Conservation (phyloP, 2,113 vertebrate genomes). For the Epinephelus cyanopodus region DNA sequence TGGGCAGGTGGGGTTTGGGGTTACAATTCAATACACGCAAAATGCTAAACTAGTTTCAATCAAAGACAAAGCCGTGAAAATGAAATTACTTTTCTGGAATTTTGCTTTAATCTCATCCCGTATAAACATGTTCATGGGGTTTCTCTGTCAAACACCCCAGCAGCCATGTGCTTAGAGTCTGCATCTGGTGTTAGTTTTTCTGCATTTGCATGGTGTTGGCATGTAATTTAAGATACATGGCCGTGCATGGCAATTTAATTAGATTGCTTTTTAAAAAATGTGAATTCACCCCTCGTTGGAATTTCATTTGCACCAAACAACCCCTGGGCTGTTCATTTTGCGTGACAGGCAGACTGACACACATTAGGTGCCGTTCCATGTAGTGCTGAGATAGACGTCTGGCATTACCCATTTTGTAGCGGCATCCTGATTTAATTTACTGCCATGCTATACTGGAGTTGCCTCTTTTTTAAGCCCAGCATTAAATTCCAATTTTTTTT, state of each 20-base stretch:
- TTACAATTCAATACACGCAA: slow-evolving; percentile 10
- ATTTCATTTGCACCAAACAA: slow-evolving; percentile 76
- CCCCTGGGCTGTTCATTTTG: slow-evolving; percentile 68
- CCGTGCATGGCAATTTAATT: slow-evolving; percentile 79
- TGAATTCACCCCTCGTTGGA: slow-evolving; percentile 69
- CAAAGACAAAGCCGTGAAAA: slow-evolving; percentile 41
- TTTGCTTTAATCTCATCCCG: slow-evolving; percentile 51
- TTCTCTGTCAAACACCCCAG: slow-evolving; percentile 30
- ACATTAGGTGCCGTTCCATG: slow-evolving; percentile 46
- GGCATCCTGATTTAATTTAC: slow-evolving; percentile 38
- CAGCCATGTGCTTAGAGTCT: slow-evolving; percentile 23
- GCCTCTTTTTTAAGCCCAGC: slow-evolving; percentile 28
- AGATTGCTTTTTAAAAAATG: slow-evolving; percentile 51
- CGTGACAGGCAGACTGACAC: slow-evolving; percentile 70
- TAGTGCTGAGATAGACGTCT: slow-evolving; percentile 28
- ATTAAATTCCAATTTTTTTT: slow-evolving; percentile 35
- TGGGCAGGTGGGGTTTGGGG: not conserved
- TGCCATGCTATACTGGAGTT: not conserved
- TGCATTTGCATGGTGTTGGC: slow-evolving; percentile 67
- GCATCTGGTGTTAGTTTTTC: slow-evolving; percentile 45
- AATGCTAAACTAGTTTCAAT: slow-evolving; percentile 33
- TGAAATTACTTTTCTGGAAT: slow-evolving; percentile 38
- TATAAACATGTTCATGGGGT: slow-evolving; percentile 6
- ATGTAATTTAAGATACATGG: slow-evolving; percentile 78
- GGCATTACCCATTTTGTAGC: slow-evolving; percentile 3